A percentile compares a stretch with the other conserved stretches of the same genome.
Conservation (phyloP, 2,113 vertebrate genomes). For the Dicrurus megarhynchus region DNA sequence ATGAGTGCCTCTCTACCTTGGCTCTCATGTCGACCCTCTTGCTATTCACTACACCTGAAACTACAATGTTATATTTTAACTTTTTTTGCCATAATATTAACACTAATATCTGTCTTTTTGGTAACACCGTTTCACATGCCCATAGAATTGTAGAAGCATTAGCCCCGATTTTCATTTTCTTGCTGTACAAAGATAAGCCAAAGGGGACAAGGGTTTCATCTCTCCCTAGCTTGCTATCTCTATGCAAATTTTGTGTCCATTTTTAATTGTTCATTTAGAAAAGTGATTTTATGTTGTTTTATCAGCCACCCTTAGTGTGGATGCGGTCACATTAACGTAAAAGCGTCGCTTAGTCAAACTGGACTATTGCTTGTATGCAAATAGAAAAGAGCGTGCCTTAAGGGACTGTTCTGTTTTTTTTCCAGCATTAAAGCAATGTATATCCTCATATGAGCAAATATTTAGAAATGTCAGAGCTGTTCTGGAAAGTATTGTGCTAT, state of each 20-base stretch:
- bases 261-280: slow-evolving; percentile 60
- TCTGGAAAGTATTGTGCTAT: neutral
- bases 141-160: neutral
- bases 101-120: neutral
- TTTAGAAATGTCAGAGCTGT: slow-evolving; percentile 22
- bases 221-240: slow-evolving; percentile 53
- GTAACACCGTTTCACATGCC: neutral
- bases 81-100: neutral
- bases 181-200: slow-evolving; percentile 26
- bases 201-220: slow-evolving; percentile 30
- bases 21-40: neutral
- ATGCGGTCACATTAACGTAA: neutral
- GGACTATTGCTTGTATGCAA: slow-evolving; percentile 33
- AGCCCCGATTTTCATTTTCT: slow-evolving; percentile 34
- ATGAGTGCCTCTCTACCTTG: neutral
- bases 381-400: slow-evolving; percentile 25
- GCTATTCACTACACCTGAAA: neutral
- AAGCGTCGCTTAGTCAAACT: slow-evolving; percentile 1
- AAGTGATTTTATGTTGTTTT: slow-evolving; percentile 49
- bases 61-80: neutral
- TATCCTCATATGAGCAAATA: slow-evolving; percentile 4
- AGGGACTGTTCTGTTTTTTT: neutral
- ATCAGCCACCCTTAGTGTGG: neutral
- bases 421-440: slow-evolving; percentile 6
- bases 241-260: slow-evolving; percentile 56